Evolutionary conservation across 2,113 vertebrate species (phyloP).

Genomic region (Cottus gobio): DNA sequence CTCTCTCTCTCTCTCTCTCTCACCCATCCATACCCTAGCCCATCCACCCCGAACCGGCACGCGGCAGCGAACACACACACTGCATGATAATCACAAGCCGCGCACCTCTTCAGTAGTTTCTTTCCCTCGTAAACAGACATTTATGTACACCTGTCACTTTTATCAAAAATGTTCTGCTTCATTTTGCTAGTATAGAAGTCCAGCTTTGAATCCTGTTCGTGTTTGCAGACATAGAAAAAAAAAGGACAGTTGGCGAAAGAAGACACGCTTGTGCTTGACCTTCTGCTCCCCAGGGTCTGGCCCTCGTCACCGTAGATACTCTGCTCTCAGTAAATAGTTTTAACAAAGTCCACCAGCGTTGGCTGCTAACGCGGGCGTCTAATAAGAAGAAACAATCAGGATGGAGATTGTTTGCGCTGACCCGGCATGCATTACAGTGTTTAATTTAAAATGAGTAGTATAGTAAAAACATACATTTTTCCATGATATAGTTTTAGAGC

Average conservation of each 20-base stretch:
- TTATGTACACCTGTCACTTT: background rate
- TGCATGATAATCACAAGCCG: conserved; percentile 54
- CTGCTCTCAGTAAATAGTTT: conserved; percentile 40
- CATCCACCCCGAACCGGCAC: conserved; percentile 39
- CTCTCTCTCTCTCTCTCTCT: background rate
- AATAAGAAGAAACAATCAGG: conserved; percentile 22
- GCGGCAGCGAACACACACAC: conserved; percentile 35
- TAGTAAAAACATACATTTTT: background rate
- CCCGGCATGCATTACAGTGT: background rate
- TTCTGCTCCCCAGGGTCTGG: conserved; percentile 55
- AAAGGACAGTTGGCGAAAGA: conserved; percentile 20
- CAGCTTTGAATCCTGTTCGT: background rate
- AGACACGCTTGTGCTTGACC: conserved; percentile 66
- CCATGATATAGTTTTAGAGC: background rate
- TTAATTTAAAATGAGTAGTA: background rate
- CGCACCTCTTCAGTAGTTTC: conserved; percentile 28
- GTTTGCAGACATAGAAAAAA: background rate
- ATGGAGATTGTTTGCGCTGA: background rate
- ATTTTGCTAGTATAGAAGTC: background rate
- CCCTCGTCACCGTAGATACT: conserved; percentile 67
- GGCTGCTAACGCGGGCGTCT: background rate
- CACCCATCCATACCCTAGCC: conserved; percentile 5
- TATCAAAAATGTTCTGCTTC: background rate
- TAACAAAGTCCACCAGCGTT: conserved; percentile 36
- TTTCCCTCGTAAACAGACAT: background rate